A percentile compares a stretch with the other conserved stretches of the same genome.
Conservation (phyloP, 1,140 invertebrate genomes). For the Aphelenchoides besseyi region DNA sequence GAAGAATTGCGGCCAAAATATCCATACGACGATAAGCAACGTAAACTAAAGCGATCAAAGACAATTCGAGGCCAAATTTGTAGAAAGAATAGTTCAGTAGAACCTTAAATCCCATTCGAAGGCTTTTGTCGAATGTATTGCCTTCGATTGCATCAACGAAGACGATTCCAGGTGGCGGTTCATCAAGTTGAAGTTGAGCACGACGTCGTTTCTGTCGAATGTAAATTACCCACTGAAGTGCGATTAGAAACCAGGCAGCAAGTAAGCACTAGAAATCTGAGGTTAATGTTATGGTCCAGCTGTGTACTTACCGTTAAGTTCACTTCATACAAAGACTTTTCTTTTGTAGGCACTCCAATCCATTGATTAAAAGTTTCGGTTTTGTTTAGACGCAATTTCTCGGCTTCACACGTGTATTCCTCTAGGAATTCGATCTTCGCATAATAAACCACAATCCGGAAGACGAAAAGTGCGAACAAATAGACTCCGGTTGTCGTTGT, state of each 20-base stretch:
- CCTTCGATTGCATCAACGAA: slow-evolving; percentile 74
- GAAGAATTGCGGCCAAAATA: slow-evolving; percentile 80
- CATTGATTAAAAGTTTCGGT: slow-evolving; percentile 29
- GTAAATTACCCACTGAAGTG: neutral
- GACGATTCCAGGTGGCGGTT: slow-evolving; percentile 70
- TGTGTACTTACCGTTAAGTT: neutral
- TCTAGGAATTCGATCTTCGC: neutral
- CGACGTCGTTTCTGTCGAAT: slow-evolving; percentile 42
- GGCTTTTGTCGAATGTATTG: slow-evolving; percentile 78
- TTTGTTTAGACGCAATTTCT: slow-evolving; percentile 19
- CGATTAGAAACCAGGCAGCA: neutral
- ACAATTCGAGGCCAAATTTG: slow-evolving; percentile 86
- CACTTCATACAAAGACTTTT: neutral
- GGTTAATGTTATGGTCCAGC: neutral
- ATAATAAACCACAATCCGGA: slow-evolving; percentile 14
- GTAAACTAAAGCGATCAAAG: slow-evolving; percentile 78
- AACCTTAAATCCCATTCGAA: slow-evolving; percentile 78
- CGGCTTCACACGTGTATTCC: neutral
- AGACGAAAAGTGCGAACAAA: slow-evolving; percentile 45
- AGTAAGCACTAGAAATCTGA: neutral
- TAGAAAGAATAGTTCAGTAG: slow-evolving; percentile 82
- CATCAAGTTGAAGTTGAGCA: slow-evolving; percentile 10
- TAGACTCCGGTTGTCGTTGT: slow-evolving; percentile 45
- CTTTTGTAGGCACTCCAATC: neutral
- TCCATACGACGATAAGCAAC: slow-evolving; percentile 85